Conservation (phyloP, 2,888 invertebrate genomes). For the Lasioglossum figueresi region DNA sequence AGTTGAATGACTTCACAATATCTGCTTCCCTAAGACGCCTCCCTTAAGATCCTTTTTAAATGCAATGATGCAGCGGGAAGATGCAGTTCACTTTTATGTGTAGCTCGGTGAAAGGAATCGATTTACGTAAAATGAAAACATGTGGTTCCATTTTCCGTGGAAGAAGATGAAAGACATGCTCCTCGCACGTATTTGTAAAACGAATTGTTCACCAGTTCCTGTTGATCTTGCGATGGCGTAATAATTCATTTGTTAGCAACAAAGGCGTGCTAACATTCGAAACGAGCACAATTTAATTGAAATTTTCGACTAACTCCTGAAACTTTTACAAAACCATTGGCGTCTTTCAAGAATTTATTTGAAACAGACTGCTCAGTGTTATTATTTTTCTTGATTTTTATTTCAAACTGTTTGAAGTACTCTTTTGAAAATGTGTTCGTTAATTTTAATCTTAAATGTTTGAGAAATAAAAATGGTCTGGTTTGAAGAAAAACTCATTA, state of each 20-base stretch:
- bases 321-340: background rate
- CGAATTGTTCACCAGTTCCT: background rate
- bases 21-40: conserved; percentile 2
- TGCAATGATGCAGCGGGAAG: conserved; percentile 8
- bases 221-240: background rate
- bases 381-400: background rate
- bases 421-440: no score
- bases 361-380: no score
- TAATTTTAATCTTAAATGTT: no score
- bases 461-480: no score
- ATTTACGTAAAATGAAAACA: conserved; percentile 7
- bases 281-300: background rate
- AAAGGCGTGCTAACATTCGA: no score
- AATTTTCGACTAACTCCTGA: background rate
- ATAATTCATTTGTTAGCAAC: background rate
- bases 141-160: background rate
- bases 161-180: background rate
- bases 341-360: background rate
- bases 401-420: background rate
- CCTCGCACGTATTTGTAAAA: background rate
- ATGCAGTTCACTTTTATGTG: conserved; percentile 7
- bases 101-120: background rate
- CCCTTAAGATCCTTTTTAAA: conserved; percentile 8
- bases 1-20: conserved; percentile 6
- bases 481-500: no score